Evolutionary conservation across 2,797 vertebrate species (phyloP), one percentile per base, ranked within the genome.

Genomic region (Anguilla megastoma): DNA sequence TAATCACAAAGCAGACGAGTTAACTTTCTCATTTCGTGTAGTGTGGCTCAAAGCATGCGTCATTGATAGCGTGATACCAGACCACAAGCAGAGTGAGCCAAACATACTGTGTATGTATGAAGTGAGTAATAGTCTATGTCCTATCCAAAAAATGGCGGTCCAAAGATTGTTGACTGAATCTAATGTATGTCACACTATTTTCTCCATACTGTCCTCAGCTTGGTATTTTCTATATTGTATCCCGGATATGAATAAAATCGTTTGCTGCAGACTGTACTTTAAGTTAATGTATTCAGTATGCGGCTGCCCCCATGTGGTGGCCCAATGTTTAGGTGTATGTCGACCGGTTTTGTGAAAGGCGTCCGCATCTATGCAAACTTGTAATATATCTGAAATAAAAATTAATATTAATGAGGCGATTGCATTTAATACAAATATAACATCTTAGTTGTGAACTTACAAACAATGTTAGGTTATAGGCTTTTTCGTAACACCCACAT

Each of bases 291-390:
- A 82, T 50, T 86, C 56, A 58, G 24, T n/a, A 36, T 48, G 16
- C 56, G 58, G 27, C 86, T 86, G 69, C 86, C 86, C 86, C 50
- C 86, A 33, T 52, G 69, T 76, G 66, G 27, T 79, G 3, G 16
- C 18, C 16, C 3, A 63, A 16, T 16, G 14, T 60, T 16, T 69
- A 63, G 18, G 18, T 5, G 36, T 85, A 85, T 56, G 30, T 33
- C 45, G 18, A 69, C 36, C 2, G 60, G 14, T 86, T 69, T 2
- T 50, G 16, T 45, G 10, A 71, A 2, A 33, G 69, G 27, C 18
- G 10, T 79, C 33, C 74, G 63, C 24, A 1, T 69, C n/a, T 24
- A 27, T 10, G 24, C 24, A 27, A n/a, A 27, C n/a, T 69, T 27
- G 63, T 4, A n/a, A 10, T 69, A n/a, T 69, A 27, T n/a, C 4